A percentile compares a stretch with the other conserved stretches of the same genome.
These are phyloP conservation scores for Mamestra configurata DNA, from an alignment of 1,140 invertebrate species.

Conservation along the genomic window DNA sequence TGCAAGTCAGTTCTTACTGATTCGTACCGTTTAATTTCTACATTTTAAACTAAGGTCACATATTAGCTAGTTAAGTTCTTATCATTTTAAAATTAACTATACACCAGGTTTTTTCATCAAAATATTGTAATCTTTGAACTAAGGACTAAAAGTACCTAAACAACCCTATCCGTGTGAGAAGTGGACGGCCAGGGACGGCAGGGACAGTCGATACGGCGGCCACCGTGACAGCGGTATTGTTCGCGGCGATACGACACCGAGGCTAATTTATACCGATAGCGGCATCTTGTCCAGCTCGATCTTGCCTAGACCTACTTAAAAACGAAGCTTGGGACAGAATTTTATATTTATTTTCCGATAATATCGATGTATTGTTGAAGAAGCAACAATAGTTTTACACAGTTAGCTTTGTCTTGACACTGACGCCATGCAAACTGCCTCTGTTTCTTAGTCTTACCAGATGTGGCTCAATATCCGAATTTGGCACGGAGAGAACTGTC, in stretches of 20 bases:
- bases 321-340: constrained; percentile 7
- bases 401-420: too few relatives aligned
- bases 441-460: not conserved
- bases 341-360: constrained; percentile 3
- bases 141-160: not conserved
- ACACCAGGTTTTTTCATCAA: too few relatives aligned
- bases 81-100: too few relatives aligned
- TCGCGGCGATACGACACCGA: constrained; percentile 77
- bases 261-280: constrained; percentile 85
- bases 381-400: not conserved
- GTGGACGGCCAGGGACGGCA: constrained; percentile 76
- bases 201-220: constrained; percentile 80
- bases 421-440: too few relatives aligned
- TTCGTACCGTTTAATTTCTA: too few relatives aligned
- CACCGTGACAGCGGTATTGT: constrained; percentile 85
- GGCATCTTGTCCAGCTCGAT: constrained; percentile 77
- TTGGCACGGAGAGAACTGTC: not conserved
- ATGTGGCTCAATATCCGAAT: not conserved
- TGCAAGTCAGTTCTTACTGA: not conserved
- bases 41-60: too few relatives aligned
- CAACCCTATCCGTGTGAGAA: constrained; percentile 63
- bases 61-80: too few relatives aligned
- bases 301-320: constrained; percentile 52
- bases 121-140: not conserved
- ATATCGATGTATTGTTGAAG: not conserved